Conservation (phyloP, 2,797 vertebrate species). For the Peromyscus melanophrys region DNA sequence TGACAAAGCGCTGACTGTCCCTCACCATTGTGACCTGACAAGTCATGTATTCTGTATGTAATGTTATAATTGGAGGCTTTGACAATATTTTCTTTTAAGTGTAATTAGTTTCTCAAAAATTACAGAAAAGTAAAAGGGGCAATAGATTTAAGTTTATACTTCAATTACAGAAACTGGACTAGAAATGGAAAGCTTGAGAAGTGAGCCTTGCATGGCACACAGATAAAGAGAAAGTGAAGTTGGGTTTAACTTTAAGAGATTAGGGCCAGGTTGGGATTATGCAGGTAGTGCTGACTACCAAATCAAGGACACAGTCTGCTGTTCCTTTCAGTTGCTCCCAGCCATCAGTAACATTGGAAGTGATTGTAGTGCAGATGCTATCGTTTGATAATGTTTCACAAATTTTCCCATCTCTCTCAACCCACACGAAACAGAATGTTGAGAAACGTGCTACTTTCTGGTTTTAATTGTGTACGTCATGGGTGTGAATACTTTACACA, state of each 20-base stretch:
- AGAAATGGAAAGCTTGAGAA: slow-evolving; percentile 24
- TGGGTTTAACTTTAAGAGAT: neutral
- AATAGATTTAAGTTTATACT: slow-evolving; percentile 5
- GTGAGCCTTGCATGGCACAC: neutral
- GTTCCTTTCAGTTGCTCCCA: neutral
- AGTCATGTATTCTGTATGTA: slow-evolving; percentile 32
- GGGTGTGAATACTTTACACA: slow-evolving; percentile 45
- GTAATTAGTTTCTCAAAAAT: neutral
- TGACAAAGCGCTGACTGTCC: slow-evolving; percentile 2
- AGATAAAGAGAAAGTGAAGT: slow-evolving; percentile 8
- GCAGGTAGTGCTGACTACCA: neutral
- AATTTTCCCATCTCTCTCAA: neutral
- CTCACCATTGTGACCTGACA: slow-evolving; percentile 44
- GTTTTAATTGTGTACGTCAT: slow-evolving; percentile 18
- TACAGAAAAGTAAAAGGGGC: slow-evolving; percentile 52
- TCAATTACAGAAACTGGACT: neutral
- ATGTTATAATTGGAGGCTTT: slow-evolving; percentile 46
- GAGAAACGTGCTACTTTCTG: slow-evolving; percentile 20
- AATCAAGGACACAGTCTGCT: neutral
- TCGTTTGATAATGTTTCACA: slow-evolving; percentile 41
- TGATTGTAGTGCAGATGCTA: neutral
- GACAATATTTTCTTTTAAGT: slow-evolving; percentile 6
- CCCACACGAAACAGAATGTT: slow-evolving; percentile 9
- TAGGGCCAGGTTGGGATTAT: neutral
- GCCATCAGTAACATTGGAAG: neutral